Conservation (phyloP, 1,140 invertebrate species). For the Drosophila bocki region DNA sequence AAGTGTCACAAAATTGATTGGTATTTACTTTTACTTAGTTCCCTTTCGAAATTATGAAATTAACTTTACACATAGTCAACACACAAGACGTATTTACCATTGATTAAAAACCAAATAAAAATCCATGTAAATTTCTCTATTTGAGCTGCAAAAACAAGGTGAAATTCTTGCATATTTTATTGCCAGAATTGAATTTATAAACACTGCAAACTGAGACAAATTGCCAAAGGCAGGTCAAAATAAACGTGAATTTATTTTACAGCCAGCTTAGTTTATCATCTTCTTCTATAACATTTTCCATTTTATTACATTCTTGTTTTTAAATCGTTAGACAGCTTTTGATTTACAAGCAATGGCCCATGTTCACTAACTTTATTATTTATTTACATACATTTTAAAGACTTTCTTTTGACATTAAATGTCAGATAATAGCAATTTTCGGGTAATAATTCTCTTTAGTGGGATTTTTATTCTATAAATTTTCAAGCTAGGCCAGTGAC, state of each 20-base stretch:
- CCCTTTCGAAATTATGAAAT: background rate
- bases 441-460: constrained; percentile 8
- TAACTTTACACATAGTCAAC: background rate
- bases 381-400: constrained; percentile 10
- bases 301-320: constrained; percentile 46
- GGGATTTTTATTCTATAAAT: constrained; percentile 1
- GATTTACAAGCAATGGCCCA: constrained; percentile 34
- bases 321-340: constrained; percentile 29
- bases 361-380: constrained; percentile 12
- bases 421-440: constrained; percentile 17
- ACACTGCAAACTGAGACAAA: constrained; percentile 18
- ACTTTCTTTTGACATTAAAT: background rate
- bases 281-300: background rate
- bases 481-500: background rate
- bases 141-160: background rate
- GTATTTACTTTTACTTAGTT: background rate
- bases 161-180: background rate
- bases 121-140: background rate
- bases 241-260: constrained; percentile 32
- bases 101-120: background rate
- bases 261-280: constrained; percentile 11
- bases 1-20: background rate
- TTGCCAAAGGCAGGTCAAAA: constrained; percentile 15
- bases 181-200: constrained; percentile 15
- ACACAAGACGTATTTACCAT: constrained; percentile 1